Evolutionary conservation across 2,797 vertebrate species (phyloP).

Genomic region (Tapirus indicus): DNA sequence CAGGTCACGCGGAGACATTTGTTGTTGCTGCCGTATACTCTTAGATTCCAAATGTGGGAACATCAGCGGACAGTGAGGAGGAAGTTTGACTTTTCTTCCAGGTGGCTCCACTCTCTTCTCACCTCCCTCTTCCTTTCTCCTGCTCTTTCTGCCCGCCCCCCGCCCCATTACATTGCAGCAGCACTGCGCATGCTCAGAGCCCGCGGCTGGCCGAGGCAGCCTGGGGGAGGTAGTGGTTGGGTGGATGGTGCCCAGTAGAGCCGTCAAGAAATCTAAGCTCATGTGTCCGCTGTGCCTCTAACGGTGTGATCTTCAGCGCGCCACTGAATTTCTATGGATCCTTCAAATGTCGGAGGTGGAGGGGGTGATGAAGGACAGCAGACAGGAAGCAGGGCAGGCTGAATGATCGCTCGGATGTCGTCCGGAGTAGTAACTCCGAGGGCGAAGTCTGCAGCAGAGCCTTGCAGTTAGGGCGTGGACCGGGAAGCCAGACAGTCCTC

Average conservation of each 20-base stretch:
- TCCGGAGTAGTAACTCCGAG: too few relatives aligned
- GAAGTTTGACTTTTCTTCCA: neutral
- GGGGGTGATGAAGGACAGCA: neutral
- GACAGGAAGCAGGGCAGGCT: neutral
- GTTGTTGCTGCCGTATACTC: neutral
- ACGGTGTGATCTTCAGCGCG: neutral
- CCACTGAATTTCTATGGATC: neutral
- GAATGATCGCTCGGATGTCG: accelerated
- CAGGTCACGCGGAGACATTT: neutral
- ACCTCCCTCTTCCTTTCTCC: neutral
- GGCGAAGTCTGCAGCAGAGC: neutral
- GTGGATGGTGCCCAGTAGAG: neutral
- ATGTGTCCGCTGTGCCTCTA: neutral
- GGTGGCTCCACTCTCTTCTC: neutral
- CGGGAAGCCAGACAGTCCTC: neutral
- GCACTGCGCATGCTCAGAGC: neutral
- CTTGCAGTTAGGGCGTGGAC: neutral
- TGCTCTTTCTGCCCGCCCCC: neutral
- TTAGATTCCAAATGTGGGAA: neutral
- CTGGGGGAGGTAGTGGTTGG: accelerated
- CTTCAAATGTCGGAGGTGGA: neutral
- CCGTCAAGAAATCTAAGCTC: neutral
- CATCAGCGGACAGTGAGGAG: neutral
- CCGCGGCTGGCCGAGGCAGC: accelerated
- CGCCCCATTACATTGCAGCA: accelerated